Base-by-base conservation (phyloP, 2,888 invertebrate species). In the Liodrosophila aerea region DNA sequence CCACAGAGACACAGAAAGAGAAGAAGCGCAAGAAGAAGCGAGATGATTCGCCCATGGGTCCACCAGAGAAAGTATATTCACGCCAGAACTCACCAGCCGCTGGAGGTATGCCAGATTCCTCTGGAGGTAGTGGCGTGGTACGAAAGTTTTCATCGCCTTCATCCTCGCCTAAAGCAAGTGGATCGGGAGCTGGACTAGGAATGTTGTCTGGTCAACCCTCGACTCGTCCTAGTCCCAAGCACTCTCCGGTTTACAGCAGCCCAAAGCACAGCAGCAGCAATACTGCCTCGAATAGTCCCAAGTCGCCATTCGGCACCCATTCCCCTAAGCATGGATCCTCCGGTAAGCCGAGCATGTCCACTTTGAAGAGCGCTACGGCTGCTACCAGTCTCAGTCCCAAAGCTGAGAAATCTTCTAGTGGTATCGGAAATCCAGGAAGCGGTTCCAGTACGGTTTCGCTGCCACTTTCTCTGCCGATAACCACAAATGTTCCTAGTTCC, bases 341-440 rank as follows among this genome's bases (percentile, higher is more conserved):
- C 0, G 96, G 96, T 0, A 97, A 97, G 86, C 96, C 96, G 0
- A 96, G 96, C 84, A 96, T 97, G 95, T 95, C 96, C 0, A 93
- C 96, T 0, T 89, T 96, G 15, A 96, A 96, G 87, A 96, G 94
- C 31, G 95, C 96, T 0, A 76, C 87, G 7, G 85, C 88, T 7
- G 87, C 82, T 31, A 91, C 91, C 39, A 82, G 77, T 51, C 69
- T 86, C 1, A 87, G 87, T 62, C 89, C 87, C 8, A 87, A 88
- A 56, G 76, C 76, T 0, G 87, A 88, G 8, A 88, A 88, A 61
- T 54, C 80, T 1, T 22, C 73, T 0, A 36, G 71, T 7, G 54
- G 49, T 13, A 37, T 18, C n/a, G 36, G 13, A 2, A 70, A 30
- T 53, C 31, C 27, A 4, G 37, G 47, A 57, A 27, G 13, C 8